Base-by-base conservation (phyloP, 2,888 invertebrate genomes). In the Ennomos erosarius region DNA sequence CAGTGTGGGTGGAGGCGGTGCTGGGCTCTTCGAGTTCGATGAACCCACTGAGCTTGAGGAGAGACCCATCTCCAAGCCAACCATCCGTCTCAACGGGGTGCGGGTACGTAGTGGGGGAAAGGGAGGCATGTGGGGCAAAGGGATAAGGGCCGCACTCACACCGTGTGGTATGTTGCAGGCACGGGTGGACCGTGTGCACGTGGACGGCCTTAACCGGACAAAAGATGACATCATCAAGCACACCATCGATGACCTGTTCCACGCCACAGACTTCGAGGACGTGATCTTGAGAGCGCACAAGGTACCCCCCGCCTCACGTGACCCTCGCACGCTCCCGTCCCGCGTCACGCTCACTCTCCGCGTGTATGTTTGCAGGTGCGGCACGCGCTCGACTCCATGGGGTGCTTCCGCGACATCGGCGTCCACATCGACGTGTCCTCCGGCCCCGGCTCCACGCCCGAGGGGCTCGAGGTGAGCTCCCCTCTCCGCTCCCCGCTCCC, bases 381-480 rank as follows among this genome's bases (percentile, higher is more conserved):
- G 51, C 91, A 94, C 12, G 96, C 96, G 67, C 90, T 99, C 55
- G 96, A 97, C 77, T 94, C 95, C 51, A 93, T 98, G 70, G 98
- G 98, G 6, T 97, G 99, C 77, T 99, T 99, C 86, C 96, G 96
- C 60, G 96, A 96, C 74, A 95, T 99, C 51, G 95, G 95, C 3
- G 96, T 99, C 12, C 95, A 94, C 65, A 97, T 99, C 64, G 99
- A 99, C 84, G 96, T 97, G 6, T 97, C 97, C 53, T 94, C 94
- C 52, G 97, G 97, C 0, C 93, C 95, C 0, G 94, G 94, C 65
- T 94, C 97, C 10, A 94, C 96, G n/a, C 94, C 95, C 0, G 95
- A 96, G 79, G 98, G 97, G 10, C 94, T 97, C 51, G 97, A 98
- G 93, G 96, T 96, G 55, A 61, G 34, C 48, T 8, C 9, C 40